Base-by-base conservation (phyloP, 2,113 vertebrate genomes). In the Pangasianodon hypophthalmus region DNA sequence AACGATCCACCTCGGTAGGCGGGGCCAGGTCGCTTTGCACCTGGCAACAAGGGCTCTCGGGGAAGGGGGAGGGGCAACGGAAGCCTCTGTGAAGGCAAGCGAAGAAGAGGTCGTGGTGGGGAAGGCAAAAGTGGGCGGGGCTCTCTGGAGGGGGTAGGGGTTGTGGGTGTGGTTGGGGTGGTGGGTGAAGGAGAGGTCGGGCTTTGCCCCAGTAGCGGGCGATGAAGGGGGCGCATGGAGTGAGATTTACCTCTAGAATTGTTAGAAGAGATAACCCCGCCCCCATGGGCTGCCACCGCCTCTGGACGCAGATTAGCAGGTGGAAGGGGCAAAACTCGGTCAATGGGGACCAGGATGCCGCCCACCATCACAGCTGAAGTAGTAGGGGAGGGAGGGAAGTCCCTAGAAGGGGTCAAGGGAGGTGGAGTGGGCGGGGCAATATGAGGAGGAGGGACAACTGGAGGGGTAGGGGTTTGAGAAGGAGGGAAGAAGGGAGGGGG, bases 21-120 rank as follows among this genome's bases (percentile, higher is more conserved):
- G 4, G 97, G 97, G 84, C 96, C 96, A 2, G 96, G 95, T 24
- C 97, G 95, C 90, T 99, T 99, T 86, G 96, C 94, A 91, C 96
- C 97, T 67, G 94, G 95, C 29, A 96, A 94, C 32, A 94, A 95
- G 90, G 94, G 94, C 75, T 97, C 97, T 93, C 96, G 94, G 41
- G 95, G 95, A 24, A 88, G n/a, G 88, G 93, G 91, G 26, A 85
- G 75, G 91, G 93, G 89, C 93, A 89, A 79, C 10, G 84, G 89
- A 9, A 81, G 85, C 60, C 60, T 60, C 60, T 67, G 92, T 92
- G 97, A 94, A 24, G 86, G 96, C 48, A 93, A 52, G 86, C 92
- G 93, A 32, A 96, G 93, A 54, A 95, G 94, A 94, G 73, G 50
- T 96, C 62, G 58, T 94, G 87, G 95, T 93, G 87, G 97, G 86